phyloP scores from a whole-genome alignment of 2,797 vertebrate species.

The Siniperca obscura region DNA sequence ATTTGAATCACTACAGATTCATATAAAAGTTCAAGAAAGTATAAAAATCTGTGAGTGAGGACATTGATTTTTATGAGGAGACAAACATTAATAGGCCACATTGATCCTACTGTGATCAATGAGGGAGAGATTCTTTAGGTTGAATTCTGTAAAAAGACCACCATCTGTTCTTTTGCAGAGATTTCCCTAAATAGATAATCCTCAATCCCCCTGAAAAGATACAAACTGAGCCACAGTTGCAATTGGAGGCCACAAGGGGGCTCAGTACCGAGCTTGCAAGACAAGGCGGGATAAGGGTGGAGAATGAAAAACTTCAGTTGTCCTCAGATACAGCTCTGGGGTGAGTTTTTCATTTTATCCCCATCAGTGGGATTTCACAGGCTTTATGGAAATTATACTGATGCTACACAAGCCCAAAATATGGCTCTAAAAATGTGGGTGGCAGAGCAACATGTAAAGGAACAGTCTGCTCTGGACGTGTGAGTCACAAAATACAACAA shows the following conservation, averaged over 20 bases:
- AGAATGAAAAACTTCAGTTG: background rate
- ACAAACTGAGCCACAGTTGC: constrained; percentile 53
- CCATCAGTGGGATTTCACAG: constrained; percentile 27
- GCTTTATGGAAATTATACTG: constrained; percentile 19
- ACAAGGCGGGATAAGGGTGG: background rate
- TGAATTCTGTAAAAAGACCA: constrained; percentile 51
- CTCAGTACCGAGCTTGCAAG: constrained; percentile 3
- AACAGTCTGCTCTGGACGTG: constrained; percentile 4
- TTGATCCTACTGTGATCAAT: background rate
- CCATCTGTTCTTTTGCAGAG: constrained; percentile 74
- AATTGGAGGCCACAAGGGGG: constrained; percentile 72
- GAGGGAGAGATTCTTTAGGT: constrained; percentile 1
- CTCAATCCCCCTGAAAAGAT: constrained; percentile 48
- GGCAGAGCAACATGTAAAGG: constrained; percentile 1
- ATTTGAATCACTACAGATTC: background rate
- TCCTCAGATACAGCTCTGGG: constrained; percentile 16
- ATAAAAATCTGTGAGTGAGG: background rate
- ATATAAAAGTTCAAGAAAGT: background rate
- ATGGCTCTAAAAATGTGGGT: background rate
- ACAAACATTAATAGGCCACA: background rate
- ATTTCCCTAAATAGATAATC: constrained; percentile 78
- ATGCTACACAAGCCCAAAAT: constrained; percentile 10
- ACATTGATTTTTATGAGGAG: background rate
- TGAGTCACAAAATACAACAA: constrained; percentile 1
- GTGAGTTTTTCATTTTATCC: constrained; percentile 26